Evolutionary conservation across 2,888 invertebrate species (phyloP).

Genomic region (Metalampra italica): DNA sequence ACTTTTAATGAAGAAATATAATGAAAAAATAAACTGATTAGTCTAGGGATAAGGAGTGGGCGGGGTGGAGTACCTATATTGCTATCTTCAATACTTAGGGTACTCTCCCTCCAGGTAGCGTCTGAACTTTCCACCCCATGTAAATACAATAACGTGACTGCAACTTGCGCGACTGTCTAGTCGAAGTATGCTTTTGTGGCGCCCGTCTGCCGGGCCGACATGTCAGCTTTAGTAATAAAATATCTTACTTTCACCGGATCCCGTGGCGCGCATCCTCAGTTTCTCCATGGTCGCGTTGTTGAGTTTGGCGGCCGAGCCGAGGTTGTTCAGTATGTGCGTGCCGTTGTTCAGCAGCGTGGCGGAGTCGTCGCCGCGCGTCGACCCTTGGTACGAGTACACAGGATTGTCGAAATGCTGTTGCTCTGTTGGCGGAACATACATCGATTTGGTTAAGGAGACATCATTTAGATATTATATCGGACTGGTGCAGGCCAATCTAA

Average conservation of each 20-base stretch:
- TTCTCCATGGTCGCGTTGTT: slow-evolving; percentile 81
- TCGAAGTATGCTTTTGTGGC: too few relatives aligned
- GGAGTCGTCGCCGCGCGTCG: slow-evolving; percentile 74
- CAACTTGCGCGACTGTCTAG: too few relatives aligned
- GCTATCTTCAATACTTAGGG: too few relatives aligned
- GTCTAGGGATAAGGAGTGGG: too few relatives aligned
- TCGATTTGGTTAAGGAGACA: not conserved
- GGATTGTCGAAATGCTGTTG: slow-evolving; percentile 96
- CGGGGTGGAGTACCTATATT: too few relatives aligned
- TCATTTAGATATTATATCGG: not conserved
- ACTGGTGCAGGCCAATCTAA: not conserved
- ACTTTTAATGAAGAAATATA: too few relatives aligned
- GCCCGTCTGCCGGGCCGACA: too few relatives aligned
- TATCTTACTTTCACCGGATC: slow-evolving; percentile 65
- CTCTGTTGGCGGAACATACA: slow-evolving; percentile 60
- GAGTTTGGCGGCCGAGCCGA: slow-evolving; percentile 66
- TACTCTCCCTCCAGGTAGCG: too few relatives aligned
- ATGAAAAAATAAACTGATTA: too few relatives aligned
- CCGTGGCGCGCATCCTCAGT: slow-evolving; percentile 69
- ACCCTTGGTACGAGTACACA: slow-evolving; percentile 87
- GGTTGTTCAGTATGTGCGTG: slow-evolving; percentile 79
- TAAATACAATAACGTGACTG: too few relatives aligned
- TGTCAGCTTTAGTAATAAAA: too few relatives aligned
- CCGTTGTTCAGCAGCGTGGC: slow-evolving; percentile 77
- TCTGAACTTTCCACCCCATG: too few relatives aligned